Conservation (phyloP, 2,888 invertebrate species). For the Oxytorus armatus region DNA sequence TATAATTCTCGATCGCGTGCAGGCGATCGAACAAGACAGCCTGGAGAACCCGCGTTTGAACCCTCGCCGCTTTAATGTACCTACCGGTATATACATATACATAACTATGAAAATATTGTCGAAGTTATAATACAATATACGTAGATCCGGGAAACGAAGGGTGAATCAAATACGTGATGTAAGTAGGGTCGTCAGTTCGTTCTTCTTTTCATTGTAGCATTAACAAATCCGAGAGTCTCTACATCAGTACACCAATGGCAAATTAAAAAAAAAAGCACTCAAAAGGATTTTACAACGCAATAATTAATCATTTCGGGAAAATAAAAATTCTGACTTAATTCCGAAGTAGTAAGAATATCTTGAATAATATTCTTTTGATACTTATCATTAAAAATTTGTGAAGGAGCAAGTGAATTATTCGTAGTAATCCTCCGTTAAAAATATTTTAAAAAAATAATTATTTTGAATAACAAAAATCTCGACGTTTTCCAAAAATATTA, state of each 20-base stretch:
- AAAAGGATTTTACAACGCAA: too few relatives aligned
- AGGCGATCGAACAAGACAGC: constrained; percentile 57
- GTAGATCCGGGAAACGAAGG: constrained; percentile 9
- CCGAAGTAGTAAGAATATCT: too few relatives aligned
- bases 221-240: too few relatives aligned
- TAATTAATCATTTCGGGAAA: not conserved
- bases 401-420: not conserved
- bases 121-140: constrained; percentile 11
- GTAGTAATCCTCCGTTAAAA: not conserved
- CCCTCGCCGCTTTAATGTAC: constrained; percentile 25
- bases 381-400: too few relatives aligned
- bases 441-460: not conserved
- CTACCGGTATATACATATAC: not conserved
- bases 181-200: constrained; percentile 9
- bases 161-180: not conserved
- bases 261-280: too few relatives aligned
- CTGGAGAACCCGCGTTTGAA: constrained; percentile 40
- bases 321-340: not conserved
- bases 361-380: too few relatives aligned
- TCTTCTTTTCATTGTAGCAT: too few relatives aligned
- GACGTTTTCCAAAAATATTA: not conserved
- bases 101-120: constrained; percentile 43
- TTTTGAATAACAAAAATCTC: not conserved
- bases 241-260: too few relatives aligned
- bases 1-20: constrained; percentile 63